These are phyloP conservation scores for Brevipalpus yothersi DNA, from an alignment of 1,140 invertebrate genomes.

Conservation along the genomic window DNA sequence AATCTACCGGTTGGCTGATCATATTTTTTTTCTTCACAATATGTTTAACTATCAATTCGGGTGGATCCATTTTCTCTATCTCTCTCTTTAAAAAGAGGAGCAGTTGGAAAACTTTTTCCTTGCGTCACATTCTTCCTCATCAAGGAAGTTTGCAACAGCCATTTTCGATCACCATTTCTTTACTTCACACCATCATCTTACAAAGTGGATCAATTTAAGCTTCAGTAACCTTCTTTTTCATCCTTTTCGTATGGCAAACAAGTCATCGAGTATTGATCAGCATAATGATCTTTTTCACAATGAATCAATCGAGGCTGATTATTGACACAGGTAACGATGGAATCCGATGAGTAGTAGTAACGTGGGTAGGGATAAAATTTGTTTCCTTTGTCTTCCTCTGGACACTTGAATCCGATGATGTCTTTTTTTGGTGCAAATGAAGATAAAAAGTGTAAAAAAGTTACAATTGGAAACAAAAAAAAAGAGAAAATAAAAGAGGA, in stretches of 20 bases:
- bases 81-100: no score
- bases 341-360: conserved; percentile 56
- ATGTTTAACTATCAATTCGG: no score
- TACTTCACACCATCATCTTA: no score
- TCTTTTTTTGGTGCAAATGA: conserved; percentile 14
- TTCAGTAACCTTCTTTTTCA: not conserved
- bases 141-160: no score
- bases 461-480: not conserved
- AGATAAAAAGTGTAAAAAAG: conserved; percentile 5
- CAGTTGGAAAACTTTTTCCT: no score
- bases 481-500: not conserved
- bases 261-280: not conserved
- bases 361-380: conserved; percentile 71
- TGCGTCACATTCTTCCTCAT: no score
- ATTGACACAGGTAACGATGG: conserved; percentile 68
- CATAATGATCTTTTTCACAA: conserved; percentile 24
- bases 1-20: no score
- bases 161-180: no score
- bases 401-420: conserved; percentile 29
- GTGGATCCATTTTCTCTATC: no score
- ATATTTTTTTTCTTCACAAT: no score
- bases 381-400: conserved; percentile 44
- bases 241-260: not conserved
- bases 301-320: conserved; percentile 56
- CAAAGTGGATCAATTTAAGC: no score